These are phyloP conservation scores for Chironomus riparius DNA, from an alignment of 2,888 invertebrate species.

Conservation along the genomic window DNA sequence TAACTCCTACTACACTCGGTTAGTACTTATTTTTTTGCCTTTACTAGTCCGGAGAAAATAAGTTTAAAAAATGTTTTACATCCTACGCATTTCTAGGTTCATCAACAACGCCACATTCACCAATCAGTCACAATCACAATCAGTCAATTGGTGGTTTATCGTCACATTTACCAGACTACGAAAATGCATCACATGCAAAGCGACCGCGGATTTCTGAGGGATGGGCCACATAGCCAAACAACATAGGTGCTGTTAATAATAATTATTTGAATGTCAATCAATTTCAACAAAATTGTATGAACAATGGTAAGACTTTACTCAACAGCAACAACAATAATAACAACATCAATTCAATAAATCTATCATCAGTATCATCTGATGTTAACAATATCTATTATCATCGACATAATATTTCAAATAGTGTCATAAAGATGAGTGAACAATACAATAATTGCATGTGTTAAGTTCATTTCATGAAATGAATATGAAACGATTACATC, in stretches of 20 bases:
- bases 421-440: slow-evolving; percentile 26
- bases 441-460: slow-evolving; percentile 25
- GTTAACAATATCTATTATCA: slow-evolving; percentile 15
- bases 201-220: slow-evolving; percentile 80
- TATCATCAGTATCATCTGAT: not conserved
- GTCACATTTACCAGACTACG: slow-evolving; percentile 49
- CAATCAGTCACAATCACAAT: slow-evolving; percentile 46
- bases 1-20: slow-evolving; percentile 41
- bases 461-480: not conserved
- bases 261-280: slow-evolving; percentile 25
- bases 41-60: no score
- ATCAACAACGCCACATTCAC: slow-evolving; percentile 72
- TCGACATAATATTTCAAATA: slow-evolving; percentile 24
- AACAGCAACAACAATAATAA: slow-evolving; percentile 28
- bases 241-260: slow-evolving; percentile 26
- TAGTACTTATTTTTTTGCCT: no score
- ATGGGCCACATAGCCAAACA: slow-evolving; percentile 74
- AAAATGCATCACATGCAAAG: slow-evolving; percentile 51
- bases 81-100: slow-evolving; percentile 35
- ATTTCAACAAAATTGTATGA: slow-evolving; percentile 27
- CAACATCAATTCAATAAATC: slow-evolving; percentile 29
- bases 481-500: not conserved
- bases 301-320: slow-evolving; percentile 28
- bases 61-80: slow-evolving; percentile 24
- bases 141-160: slow-evolving; percentile 30